A percentile compares a stretch with the other conserved stretches of the same genome.
phyloP scores from a whole-genome alignment of 2,888 invertebrate genomes.

The Drosophila mulleri region DNA sequence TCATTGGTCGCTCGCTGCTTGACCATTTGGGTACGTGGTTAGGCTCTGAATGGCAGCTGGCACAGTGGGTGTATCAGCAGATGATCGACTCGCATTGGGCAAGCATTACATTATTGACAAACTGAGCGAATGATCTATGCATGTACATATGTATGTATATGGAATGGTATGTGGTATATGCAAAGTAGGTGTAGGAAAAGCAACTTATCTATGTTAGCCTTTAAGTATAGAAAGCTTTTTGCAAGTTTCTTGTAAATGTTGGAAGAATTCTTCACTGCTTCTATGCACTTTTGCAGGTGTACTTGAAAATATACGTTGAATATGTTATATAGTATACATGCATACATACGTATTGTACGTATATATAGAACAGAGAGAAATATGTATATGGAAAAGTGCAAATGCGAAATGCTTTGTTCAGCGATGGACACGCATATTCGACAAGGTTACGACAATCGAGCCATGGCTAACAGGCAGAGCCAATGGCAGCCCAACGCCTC shows the following conservation, averaged over 20 bases:
- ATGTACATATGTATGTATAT: not conserved
- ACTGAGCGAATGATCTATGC: not conserved
- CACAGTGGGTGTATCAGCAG: slow-evolving; percentile 24
- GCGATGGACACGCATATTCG: slow-evolving; percentile 56
- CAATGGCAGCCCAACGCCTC: slow-evolving; percentile 28
- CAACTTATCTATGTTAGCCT: no score
- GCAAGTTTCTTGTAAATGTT: no score
- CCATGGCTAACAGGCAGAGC: slow-evolving; percentile 64
- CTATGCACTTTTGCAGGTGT: no score
- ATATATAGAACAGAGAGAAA: not conserved
- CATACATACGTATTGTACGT: no score
- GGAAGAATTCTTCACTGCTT: no score
- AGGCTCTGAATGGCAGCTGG: slow-evolving; percentile 55
- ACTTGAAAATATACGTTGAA: no score
- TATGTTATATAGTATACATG: not conserved
- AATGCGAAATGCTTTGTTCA: slow-evolving; percentile 25
- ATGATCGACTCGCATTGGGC: not conserved
- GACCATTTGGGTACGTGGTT: slow-evolving; percentile 42
- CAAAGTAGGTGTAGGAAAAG: not conserved
- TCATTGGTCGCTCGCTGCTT: slow-evolving; percentile 39
- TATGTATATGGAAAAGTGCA: not conserved
- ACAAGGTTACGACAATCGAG: slow-evolving; percentile 46
- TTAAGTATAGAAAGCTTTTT: no score
- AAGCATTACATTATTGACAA: slow-evolving; percentile 1
- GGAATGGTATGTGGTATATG: not conserved